Evolutionary conservation across 1,140 invertebrate genomes (phyloP).

Genomic region (Drosophila rufa): DNA sequence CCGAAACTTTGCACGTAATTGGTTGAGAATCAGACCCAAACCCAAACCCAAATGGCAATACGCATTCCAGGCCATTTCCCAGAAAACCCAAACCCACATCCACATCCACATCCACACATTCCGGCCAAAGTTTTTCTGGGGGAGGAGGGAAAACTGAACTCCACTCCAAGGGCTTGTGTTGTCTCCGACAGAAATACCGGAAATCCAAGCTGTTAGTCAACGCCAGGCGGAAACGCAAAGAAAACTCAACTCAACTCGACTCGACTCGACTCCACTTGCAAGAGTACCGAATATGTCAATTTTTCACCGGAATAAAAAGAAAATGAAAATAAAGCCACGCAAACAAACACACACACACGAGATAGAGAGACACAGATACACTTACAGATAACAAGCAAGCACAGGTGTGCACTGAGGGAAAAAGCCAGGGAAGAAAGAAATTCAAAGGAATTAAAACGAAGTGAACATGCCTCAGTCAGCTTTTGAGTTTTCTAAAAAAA

Average conservation of each 20-base stretch:
- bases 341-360: constrained; percentile 25
- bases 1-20: constrained; percentile 54
- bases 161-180: constrained; percentile 7
- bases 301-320: constrained; percentile 45
- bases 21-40: constrained; percentile 50
- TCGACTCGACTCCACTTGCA: constrained; percentile 50
- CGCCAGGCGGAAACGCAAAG: constrained; percentile 68
- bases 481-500: too few species aligned
- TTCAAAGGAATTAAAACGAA: neutral
- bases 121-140: constrained; percentile 39
- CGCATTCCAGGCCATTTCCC: constrained; percentile 35
- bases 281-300: constrained; percentile 74
- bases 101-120: constrained; percentile 31
- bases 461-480: too few species aligned
- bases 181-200: constrained; percentile 44
- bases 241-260: constrained; percentile 44
- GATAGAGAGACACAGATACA: constrained; percentile 18
- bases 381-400: neutral
- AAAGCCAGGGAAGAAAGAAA: neutral
- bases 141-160: neutral
- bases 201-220: constrained; percentile 75
- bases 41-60: constrained; percentile 4
- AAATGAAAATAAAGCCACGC: constrained; percentile 12
- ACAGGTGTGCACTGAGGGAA: constrained; percentile 1
- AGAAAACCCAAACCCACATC: neutral